Base-by-base conservation (phyloP, 2,888 invertebrate genomes). In the Diarsia brunnea region DNA sequence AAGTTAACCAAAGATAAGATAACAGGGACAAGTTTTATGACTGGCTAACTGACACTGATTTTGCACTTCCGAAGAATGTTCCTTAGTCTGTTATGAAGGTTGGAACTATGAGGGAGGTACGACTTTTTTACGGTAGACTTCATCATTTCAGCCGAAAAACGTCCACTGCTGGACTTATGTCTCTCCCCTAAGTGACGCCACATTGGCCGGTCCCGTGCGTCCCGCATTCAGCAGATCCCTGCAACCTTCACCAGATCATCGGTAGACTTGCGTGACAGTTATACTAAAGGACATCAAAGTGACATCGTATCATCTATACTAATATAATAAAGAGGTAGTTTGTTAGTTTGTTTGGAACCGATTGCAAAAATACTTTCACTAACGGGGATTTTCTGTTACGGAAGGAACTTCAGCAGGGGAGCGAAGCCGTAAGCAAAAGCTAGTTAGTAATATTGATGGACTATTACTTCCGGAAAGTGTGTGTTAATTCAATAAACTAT, bases 1-100 rank as follows among this genome's bases (percentile, higher is more conserved):
- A 77, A 47, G 51, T 77, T 64, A 69, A 68, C 77, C 27, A 11
- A 4, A 55, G 79, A 79, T 79, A 78, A 82, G 79, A 79, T 82
- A 66, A 55, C 58, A 16, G 21, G 45, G 31, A 47, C 63, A 58
- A 47, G 78, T 78, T 79, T 77, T 82, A 82, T 66, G 60, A 45
- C 69, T 60, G 0, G 24, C 55, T 38, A 75, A 21, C 58, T 43
- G 58, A 49, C 64, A 60, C 58, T 69, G 72, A 81, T 60, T 79
- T 73, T 60, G 63, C 71, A 53, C n/a, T 81, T 64, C 38, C 55
- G 63, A 79, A 78, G 19, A n/a, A 38, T 27, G 11, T 53, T 4
- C 1, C 3, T 4, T 3, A 38, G 11, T 43, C 21, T 11, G 27
- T 31, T 31, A 12, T 1, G 45, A 16, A 58, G 14, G 7, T 38